A percentile compares a stretch with the other conserved stretches of the same genome.
Conservation (phyloP, 2,888 invertebrate species). For the Oxystoma pomonae region DNA sequence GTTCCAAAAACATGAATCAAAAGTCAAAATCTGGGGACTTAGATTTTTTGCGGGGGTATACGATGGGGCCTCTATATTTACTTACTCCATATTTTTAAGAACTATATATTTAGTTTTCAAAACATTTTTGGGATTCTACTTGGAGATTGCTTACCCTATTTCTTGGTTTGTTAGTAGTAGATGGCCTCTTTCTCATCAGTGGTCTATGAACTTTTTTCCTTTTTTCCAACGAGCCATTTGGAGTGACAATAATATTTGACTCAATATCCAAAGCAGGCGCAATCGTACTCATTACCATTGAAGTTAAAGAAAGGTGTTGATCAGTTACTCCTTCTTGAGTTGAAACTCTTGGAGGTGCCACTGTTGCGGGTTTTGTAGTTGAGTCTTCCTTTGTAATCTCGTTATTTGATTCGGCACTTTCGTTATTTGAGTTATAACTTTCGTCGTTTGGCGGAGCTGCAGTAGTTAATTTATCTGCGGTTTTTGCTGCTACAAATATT, state of each 20-base stretch:
- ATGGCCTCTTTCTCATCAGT: neutral
- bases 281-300: conserved; percentile 39
- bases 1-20: too few species aligned
- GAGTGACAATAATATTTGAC: conserved; percentile 20
- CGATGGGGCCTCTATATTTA: too few species aligned
- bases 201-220: neutral
- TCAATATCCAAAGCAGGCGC: conserved; percentile 29
- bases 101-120: too few species aligned
- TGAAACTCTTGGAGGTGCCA: neutral
- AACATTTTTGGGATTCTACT: too few species aligned
- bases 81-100: too few species aligned
- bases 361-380: neutral
- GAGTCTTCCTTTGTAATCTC: neutral
- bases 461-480: neutral
- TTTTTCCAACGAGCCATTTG: neutral
- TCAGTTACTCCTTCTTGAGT: neutral
- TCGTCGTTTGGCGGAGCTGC: neutral
- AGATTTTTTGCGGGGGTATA: too few species aligned
- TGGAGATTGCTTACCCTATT: neutral
- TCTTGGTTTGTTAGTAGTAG: neutral
- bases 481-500: neutral
- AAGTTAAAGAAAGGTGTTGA: too few species aligned
- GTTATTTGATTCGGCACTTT: neutral
- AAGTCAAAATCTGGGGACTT: too few species aligned
- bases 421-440: neutral